Conservation (phyloP, 2,797 vertebrate genomes). For the Poecilia velifera region DNA sequence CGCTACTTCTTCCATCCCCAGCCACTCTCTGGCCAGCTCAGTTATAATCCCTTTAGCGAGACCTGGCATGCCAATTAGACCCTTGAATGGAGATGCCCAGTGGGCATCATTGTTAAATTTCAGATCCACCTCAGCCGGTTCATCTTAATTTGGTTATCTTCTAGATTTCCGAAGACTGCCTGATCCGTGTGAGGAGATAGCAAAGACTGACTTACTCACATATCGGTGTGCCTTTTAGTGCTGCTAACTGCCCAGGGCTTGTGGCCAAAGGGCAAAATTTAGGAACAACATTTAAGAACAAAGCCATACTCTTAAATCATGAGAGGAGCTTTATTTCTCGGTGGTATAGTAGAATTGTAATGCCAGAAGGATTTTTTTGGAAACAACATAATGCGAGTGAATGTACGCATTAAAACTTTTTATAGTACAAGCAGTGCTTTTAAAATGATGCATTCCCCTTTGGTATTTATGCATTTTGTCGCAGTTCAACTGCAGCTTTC, state of each 20-base stretch:
- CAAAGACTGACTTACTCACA: background rate
- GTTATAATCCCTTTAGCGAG: background rate
- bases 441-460: background rate
- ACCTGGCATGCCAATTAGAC: conserved; percentile 4
- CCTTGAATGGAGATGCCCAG: conserved; percentile 1
- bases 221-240: background rate
- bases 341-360: background rate
- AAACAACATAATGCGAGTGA: background rate
- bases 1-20: background rate
- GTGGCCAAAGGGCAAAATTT: background rate
- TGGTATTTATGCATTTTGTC: background rate
- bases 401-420: background rate
- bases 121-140: background rate
- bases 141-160: background rate
- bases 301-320: background rate
- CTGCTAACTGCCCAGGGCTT: background rate
- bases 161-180: background rate
- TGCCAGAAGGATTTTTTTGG: background rate
- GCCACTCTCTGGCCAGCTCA: background rate
- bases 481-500: background rate
- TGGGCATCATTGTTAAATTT: background rate
- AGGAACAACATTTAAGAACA: background rate
- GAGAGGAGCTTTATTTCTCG: background rate
- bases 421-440: background rate
- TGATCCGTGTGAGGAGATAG: background rate